A percentile compares a stretch with the other conserved stretches of the same genome.
phyloP scores from a whole-genome alignment of 1,140 invertebrate species.

The Cydia splendana region DNA sequence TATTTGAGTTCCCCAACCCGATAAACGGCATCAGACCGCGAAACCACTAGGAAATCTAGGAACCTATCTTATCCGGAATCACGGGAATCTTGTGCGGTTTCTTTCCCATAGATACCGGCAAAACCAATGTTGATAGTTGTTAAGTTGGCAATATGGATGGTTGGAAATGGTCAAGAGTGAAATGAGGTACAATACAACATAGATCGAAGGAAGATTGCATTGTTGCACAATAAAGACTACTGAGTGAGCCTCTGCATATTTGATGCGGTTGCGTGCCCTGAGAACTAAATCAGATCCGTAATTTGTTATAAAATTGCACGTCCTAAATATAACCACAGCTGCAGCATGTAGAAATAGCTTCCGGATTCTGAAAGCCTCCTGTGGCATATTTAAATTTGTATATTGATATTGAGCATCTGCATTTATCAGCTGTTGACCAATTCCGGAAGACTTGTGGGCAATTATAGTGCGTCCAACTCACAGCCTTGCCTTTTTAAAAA shows the following conservation, averaged over 20 bases:
- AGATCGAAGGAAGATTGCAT: slow-evolving; percentile 69
- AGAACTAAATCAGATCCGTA: slow-evolving; percentile 69
- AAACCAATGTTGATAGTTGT: slow-evolving; percentile 73
- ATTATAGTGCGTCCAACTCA: slow-evolving; percentile 42
- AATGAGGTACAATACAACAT: slow-evolving; percentile 71
- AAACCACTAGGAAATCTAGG: slow-evolving; percentile 72
- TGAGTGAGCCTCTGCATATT: slow-evolving; percentile 57
- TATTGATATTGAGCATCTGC: slow-evolving; percentile 4
- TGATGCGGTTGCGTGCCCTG: slow-evolving; percentile 66
- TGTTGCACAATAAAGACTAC: slow-evolving; percentile 67
- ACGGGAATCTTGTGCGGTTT: slow-evolving; percentile 69
- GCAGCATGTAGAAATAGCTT: not conserved
- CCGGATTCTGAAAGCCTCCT: slow-evolving; percentile 14
- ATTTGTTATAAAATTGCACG: slow-evolving; percentile 60
- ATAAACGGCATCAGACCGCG: slow-evolving; percentile 70
- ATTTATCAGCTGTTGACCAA: slow-evolving; percentile 8
- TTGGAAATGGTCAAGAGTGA: slow-evolving; percentile 60
- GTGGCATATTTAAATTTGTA: not conserved
- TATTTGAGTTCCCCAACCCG: slow-evolving; percentile 60
- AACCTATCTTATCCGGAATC: slow-evolving; percentile 71
- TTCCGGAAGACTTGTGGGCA: slow-evolving; percentile 44
- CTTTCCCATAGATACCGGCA: slow-evolving; percentile 64
- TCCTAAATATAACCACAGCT: slow-evolving; percentile 18
- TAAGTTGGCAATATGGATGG: slow-evolving; percentile 60
- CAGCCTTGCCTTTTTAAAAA: slow-evolving; percentile 50